These are phyloP conservation scores for Pristionchus entomophagus DNA, from an alignment of 2,888 invertebrate species.

Conservation along the genomic window DNA sequence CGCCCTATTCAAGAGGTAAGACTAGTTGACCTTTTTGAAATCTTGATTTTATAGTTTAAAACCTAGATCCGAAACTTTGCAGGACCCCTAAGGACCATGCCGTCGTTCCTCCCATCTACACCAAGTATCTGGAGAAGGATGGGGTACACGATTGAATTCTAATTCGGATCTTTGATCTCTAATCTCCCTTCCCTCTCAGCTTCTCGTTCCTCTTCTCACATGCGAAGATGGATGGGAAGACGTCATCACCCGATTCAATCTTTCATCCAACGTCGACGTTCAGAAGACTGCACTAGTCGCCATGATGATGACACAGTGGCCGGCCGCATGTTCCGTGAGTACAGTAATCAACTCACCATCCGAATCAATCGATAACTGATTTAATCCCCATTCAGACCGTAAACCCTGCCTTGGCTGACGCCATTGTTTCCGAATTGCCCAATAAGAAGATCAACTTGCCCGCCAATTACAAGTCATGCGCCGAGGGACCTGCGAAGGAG, in stretches of 20 bases:
- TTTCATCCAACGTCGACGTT: not conserved
- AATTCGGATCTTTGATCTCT: not conserved
- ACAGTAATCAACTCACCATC: not conserved
- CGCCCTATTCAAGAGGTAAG: conserved; percentile 8
- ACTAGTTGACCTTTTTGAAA: not conserved
- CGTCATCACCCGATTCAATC: not conserved
- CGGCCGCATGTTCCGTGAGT: not conserved
- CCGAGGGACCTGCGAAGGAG: not conserved
- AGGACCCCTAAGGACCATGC: not conserved
- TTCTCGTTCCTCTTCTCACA: conserved; percentile 27
- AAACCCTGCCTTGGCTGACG: not conserved
- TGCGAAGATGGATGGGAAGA: conserved; percentile 24
- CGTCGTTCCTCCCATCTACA: conserved; percentile 30
- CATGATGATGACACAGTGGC: conserved; percentile 12
- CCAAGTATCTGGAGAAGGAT: not conserved
- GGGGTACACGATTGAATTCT: not conserved
- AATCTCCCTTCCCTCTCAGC: not conserved
- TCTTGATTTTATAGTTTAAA: too few species aligned
- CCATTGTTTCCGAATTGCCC: conserved; percentile 19
- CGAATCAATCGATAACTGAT: not conserved
- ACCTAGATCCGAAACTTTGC: not conserved
- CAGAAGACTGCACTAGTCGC: not conserved
- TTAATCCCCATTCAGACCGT: conserved; percentile 2
- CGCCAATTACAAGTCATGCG: not conserved
- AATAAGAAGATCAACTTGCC: conserved; percentile 33